These are phyloP conservation scores for Ophioninae sp. DNA, from an alignment of 2,888 invertebrate genomes.

Conservation along the genomic window DNA sequence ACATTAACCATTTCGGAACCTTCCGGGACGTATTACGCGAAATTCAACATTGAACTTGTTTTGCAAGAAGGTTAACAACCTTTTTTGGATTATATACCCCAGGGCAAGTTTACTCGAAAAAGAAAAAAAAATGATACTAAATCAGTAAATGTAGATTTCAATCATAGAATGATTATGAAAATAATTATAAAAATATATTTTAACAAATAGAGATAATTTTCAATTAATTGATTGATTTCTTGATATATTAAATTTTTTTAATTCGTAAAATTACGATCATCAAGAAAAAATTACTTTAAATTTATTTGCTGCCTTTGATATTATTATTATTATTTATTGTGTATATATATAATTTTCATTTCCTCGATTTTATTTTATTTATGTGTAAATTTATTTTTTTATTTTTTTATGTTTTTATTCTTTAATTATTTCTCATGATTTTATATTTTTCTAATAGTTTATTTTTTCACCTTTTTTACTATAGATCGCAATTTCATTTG, in stretches of 20 bases:
- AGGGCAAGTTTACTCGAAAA: constrained; percentile 8
- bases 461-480: no score
- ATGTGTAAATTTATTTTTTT: no score
- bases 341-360: no score
- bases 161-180: no score
- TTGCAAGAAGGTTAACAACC: constrained; percentile 4
- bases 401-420: no score
- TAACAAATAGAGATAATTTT: no score
- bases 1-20: constrained; percentile 31
- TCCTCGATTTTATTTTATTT: background rate
- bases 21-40: constrained; percentile 30
- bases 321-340: no score
- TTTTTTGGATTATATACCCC: constrained; percentile 20
- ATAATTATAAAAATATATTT: background rate
- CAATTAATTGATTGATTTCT: background rate
- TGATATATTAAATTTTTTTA: background rate
- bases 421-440: background rate
- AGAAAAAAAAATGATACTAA: background rate
- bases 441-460: background rate
- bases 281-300: background rate
- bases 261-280: background rate
- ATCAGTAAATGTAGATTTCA: no score
- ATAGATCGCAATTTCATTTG: no score
- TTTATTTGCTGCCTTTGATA: background rate
- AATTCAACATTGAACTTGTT: constrained; percentile 27